A percentile compares a stretch with the other conserved stretches of the same genome.
These are phyloP conservation scores for Ameiurus melas DNA, from an alignment of 2,113 vertebrate species.

Conservation along the genomic window DNA sequence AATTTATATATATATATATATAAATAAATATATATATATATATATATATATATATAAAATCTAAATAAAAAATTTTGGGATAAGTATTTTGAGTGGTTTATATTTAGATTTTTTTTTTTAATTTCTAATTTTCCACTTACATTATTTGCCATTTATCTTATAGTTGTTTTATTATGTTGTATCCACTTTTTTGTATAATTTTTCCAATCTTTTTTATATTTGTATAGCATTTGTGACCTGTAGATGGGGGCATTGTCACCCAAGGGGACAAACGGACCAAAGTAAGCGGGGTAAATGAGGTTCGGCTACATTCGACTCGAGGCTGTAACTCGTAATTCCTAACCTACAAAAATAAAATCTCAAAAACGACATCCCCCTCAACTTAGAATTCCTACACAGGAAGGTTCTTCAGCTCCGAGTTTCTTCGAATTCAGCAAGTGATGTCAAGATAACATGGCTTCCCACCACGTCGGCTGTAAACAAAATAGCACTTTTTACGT, in stretches of 20 bases:
- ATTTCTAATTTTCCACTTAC: not conserved
- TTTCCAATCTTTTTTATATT: not conserved
- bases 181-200: not conserved
- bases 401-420: not conserved
- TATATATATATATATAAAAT: no score
- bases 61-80: not conserved
- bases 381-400: no score
- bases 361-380: not conserved
- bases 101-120: not conserved
- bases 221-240: not conserved
- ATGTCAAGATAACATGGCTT: not conserved
- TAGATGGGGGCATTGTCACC: not conserved
- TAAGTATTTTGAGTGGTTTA: not conserved
- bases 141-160: no score
- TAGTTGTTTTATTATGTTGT: not conserved
- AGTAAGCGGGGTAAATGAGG: not conserved
- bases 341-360: not conserved
- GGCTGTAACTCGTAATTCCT: not conserved
- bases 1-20: no score
- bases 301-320: no score
- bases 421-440: not conserved
- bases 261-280: not conserved
- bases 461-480: not conserved
- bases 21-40: no score
- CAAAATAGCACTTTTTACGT: not conserved